These are phyloP conservation scores for Micromesistius poutassou DNA, from an alignment of 2,797 vertebrate genomes.

Conservation along the genomic window DNA sequence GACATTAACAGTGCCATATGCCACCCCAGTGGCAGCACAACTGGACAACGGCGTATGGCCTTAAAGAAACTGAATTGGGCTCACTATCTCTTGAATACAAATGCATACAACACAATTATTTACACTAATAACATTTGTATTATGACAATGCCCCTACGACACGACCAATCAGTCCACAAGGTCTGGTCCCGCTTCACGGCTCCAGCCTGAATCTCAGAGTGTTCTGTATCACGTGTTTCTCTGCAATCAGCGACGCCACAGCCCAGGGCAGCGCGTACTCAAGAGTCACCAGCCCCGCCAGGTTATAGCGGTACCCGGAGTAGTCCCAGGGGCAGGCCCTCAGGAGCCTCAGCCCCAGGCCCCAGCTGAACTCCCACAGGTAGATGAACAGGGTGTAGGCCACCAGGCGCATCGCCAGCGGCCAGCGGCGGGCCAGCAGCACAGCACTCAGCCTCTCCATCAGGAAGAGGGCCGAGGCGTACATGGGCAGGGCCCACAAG, in stretches of 20 bases:
- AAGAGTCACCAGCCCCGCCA: conserved; percentile 74
- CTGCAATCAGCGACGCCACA: conserved; percentile 64
- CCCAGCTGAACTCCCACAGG: conserved; percentile 77
- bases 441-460: conserved; percentile 65
- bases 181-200: conserved; percentile 13
- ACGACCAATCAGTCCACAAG: background rate
- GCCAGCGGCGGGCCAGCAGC: conserved; percentile 48
- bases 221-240: conserved; percentile 70
- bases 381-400: conserved; percentile 75
- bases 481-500: conserved; percentile 78
- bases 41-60: background rate
- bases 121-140: background rate
- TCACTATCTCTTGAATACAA: background rate
- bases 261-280: conserved; percentile 76
- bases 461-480: conserved; percentile 68
- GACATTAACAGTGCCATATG: background rate
- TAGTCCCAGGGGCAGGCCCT: conserved; percentile 81
- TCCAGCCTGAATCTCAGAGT: conserved; percentile 57
- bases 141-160: background rate
- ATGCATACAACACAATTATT: background rate
- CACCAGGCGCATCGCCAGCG: conserved; percentile 55
- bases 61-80: no score
- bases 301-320: conserved; percentile 68
- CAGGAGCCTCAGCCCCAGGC: conserved; percentile 58
- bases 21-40: background rate